Conservation (phyloP, 2,888 invertebrate species). For the Ptilodon capucinus region DNA sequence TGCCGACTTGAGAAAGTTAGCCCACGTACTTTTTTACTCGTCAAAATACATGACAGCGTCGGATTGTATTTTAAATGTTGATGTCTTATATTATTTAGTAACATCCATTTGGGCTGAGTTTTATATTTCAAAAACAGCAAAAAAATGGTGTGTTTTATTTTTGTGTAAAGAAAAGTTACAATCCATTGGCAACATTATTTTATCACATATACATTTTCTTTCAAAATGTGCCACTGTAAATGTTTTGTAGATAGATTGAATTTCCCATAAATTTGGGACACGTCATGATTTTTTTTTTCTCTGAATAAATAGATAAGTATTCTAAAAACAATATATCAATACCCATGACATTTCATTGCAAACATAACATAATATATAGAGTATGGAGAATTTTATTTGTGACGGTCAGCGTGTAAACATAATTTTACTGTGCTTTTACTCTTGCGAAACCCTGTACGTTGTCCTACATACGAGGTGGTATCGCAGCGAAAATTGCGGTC, state of each 20-base stretch:
- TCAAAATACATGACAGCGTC: conserved; percentile 4
- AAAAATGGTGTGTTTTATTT: too few species aligned
- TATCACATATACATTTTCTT: too few species aligned
- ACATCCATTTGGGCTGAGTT: neutral
- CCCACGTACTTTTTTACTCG: neutral
- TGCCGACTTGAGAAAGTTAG: neutral
- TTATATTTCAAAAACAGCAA: neutral
- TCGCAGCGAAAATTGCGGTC: conserved; percentile 31
- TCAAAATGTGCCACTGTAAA: too few species aligned
- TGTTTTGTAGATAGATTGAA: too few species aligned
- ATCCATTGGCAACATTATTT: too few species aligned
- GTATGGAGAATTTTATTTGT: conserved; percentile 3
- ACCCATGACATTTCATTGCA: conserved; percentile 4
- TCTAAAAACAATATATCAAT: conserved; percentile 1
- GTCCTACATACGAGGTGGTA: conserved; percentile 48
- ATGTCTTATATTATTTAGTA: neutral
- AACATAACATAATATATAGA: neutral
- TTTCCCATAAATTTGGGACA: too few species aligned
- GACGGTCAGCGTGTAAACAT: conserved; percentile 16
- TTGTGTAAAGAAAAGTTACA: too few species aligned
- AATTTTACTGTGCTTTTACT: conserved; percentile 47
- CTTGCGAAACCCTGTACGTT: conserved; percentile 41
- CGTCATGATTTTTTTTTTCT: too few species aligned
- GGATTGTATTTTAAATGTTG: neutral
- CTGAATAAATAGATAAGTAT: too few species aligned